Conservation (phyloP, 2,797 vertebrate species). For the Diplodus puntazzo region DNA sequence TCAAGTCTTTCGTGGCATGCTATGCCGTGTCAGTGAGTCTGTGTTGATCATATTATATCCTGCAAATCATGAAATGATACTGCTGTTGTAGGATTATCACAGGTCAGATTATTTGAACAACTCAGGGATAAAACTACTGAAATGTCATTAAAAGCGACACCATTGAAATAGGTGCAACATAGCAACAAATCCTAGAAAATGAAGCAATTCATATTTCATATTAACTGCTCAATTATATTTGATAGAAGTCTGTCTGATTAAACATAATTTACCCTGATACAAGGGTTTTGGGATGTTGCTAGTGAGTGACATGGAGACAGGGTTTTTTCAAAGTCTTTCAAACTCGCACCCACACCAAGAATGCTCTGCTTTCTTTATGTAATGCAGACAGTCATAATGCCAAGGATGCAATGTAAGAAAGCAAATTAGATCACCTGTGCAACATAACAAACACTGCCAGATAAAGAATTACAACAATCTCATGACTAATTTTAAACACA, state of each 20-base stretch:
- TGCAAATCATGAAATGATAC: not conserved
- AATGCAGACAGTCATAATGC: not conserved
- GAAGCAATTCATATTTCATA: not conserved
- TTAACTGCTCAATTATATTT: no score
- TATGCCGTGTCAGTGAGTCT: slow-evolving; percentile 10
- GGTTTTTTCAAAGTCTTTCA: no score
- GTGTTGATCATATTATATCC: slow-evolving; percentile 11
- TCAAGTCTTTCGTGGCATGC: slow-evolving; percentile 3
- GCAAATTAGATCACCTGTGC: slow-evolving; percentile 1
- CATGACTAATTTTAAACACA: not conserved
- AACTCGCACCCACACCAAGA: no score
- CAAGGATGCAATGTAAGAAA: slow-evolving; percentile 1
- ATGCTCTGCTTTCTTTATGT: no score
- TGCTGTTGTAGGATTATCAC: not conserved
- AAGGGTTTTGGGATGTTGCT: no score
- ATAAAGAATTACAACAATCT: not conserved
- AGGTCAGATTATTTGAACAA: slow-evolving; percentile 14
- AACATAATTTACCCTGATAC: no score
- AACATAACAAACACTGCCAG: not conserved
- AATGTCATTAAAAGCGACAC: not conserved
- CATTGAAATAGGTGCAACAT: not conserved
- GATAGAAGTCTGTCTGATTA: no score
- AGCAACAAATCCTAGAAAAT: not conserved
- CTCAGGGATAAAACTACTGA: not conserved
- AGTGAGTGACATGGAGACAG: no score